Percentiles rank a stretch among this genome's conserved stretches.
These are phyloP conservation scores for Forbesichthys papilliferus DNA, from an alignment of 2,113 vertebrate genomes.

Conservation along the genomic window DNA sequence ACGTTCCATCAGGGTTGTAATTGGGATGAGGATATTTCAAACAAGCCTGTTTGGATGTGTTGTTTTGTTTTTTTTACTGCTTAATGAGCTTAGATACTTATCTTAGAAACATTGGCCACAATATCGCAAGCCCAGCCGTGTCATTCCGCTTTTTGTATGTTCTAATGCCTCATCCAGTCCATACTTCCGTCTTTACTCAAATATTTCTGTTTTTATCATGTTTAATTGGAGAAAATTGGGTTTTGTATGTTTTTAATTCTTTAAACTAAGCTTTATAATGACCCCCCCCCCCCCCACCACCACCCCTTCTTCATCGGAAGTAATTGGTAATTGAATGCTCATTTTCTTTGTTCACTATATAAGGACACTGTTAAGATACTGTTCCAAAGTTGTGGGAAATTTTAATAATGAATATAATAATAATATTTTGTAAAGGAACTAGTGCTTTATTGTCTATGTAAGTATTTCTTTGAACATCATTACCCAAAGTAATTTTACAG, in stretches of 20 bases:
- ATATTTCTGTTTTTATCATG: slow-evolving; percentile 38
- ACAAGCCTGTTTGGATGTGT: not conserved
- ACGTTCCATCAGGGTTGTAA: not conserved
- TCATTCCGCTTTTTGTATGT: slow-evolving; percentile 11
- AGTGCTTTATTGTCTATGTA: slow-evolving; percentile 46
- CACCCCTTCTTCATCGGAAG: not conserved
- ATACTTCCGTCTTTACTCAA: slow-evolving; percentile 32
- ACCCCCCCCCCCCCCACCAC: slow-evolving; percentile 33
- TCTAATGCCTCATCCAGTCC: slow-evolving; percentile 23
- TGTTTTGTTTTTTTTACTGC: too few species aligned
- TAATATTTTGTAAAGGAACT: slow-evolving; percentile 28
- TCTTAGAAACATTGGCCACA: too few species aligned
- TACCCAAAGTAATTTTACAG: slow-evolving; percentile 20
- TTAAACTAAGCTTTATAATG: slow-evolving; percentile 6
- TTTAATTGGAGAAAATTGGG: slow-evolving; percentile 40
- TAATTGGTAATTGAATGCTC: slow-evolving; percentile 52
- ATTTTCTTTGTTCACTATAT: slow-evolving; percentile 29
- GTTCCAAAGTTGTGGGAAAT: slow-evolving; percentile 46
- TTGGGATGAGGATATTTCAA: not conserved
- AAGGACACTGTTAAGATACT: slow-evolving; percentile 35
- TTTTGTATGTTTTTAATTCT: slow-evolving; percentile 40
- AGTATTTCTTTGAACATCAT: slow-evolving; percentile 11
- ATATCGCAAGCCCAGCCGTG: slow-evolving; percentile 24
- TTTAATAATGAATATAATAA: slow-evolving; percentile 37
- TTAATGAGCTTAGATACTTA: too few species aligned